phyloP scores from a whole-genome alignment of 2,888 invertebrate genomes.

The Celastrina argiolus region DNA sequence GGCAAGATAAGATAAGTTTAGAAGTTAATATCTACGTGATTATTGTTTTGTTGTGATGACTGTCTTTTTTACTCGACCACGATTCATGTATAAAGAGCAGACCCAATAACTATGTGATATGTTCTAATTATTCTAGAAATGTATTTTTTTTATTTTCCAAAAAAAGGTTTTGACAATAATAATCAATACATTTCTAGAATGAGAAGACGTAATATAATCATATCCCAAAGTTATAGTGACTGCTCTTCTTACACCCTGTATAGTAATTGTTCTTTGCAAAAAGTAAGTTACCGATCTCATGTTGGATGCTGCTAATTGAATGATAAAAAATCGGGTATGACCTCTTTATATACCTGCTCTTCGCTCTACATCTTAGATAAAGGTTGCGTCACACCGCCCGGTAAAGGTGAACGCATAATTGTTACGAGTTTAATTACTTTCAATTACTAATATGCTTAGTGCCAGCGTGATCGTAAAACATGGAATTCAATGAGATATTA shows the following conservation, averaged over 20 bases:
- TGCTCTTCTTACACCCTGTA: not conserved
- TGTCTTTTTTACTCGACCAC: no score
- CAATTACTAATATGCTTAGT: slow-evolving; percentile 1
- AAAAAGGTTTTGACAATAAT: no score
- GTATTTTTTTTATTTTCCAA: no score
- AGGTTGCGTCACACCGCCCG: slow-evolving; percentile 3
- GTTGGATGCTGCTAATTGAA: slow-evolving; percentile 8
- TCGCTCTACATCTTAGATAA: slow-evolving; percentile 20
- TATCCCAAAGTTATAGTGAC: not conserved
- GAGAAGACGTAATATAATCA: no score
- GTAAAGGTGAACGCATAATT: slow-evolving; percentile 18
- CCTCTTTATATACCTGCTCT: slow-evolving; percentile 16
- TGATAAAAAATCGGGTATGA: slow-evolving; percentile 7
- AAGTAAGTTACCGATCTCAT: slow-evolving; percentile 17
- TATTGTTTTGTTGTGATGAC: no score
- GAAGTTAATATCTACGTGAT: no score
- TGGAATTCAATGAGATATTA: no score
- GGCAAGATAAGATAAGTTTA: no score
- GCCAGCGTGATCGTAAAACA: not conserved
- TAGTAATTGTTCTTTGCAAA: not conserved
- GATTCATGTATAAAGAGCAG: no score
- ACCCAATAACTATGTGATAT: no score
- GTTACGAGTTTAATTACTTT: slow-evolving; percentile 6
- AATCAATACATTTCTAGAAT: no score
- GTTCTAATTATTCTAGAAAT: no score